Percentiles rank a stretch among this genome's conserved stretches.
Conservation (phyloP, 2,113 vertebrate genomes). For the Apus apus region DNA sequence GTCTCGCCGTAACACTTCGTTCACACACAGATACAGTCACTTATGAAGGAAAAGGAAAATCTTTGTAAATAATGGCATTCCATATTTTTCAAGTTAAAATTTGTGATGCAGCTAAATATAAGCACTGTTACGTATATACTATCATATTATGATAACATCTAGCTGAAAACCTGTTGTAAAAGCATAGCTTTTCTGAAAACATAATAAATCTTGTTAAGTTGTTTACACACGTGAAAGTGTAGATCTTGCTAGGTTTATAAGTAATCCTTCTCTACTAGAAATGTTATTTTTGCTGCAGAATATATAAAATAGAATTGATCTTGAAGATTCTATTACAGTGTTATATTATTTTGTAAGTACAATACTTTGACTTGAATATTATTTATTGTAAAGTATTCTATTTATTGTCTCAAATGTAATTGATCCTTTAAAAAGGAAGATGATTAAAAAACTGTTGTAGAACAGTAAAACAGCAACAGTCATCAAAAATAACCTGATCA, state of each 20-base stretch:
- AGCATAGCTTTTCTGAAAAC: slow-evolving; percentile 73
- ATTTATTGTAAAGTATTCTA: slow-evolving; percentile 70
- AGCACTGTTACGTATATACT: slow-evolving; percentile 73
- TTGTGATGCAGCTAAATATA: slow-evolving; percentile 70
- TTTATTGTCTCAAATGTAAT: slow-evolving; percentile 58
- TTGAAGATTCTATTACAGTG: slow-evolving; percentile 67
- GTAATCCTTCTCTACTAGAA: slow-evolving; percentile 78
- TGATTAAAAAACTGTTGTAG: slow-evolving; percentile 23
- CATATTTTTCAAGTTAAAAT: slow-evolving; percentile 27
- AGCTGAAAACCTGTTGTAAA: slow-evolving; percentile 71
- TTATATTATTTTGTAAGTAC: slow-evolving; percentile 78
- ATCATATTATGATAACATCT: slow-evolving; percentile 68
- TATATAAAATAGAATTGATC: slow-evolving; percentile 73
- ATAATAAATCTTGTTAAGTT: slow-evolving; percentile 77
- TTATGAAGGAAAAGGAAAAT: slow-evolving; percentile 80
- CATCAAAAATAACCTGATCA: slow-evolving; percentile 6
- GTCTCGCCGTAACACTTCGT: slow-evolving; percentile 86
- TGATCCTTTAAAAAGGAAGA: slow-evolving; percentile 55
- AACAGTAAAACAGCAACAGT: slow-evolving; percentile 25
- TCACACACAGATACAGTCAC: slow-evolving; percentile 87
- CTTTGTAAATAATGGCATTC: slow-evolving; percentile 68
- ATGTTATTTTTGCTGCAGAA: slow-evolving; percentile 81
- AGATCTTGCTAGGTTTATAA: slow-evolving; percentile 79
- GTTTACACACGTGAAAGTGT: slow-evolving; percentile 80
- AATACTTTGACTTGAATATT: slow-evolving; percentile 66